These are phyloP conservation scores for Clarias batrachus DNA, from an alignment of 2,113 vertebrate genomes.

Conservation along the genomic window DNA sequence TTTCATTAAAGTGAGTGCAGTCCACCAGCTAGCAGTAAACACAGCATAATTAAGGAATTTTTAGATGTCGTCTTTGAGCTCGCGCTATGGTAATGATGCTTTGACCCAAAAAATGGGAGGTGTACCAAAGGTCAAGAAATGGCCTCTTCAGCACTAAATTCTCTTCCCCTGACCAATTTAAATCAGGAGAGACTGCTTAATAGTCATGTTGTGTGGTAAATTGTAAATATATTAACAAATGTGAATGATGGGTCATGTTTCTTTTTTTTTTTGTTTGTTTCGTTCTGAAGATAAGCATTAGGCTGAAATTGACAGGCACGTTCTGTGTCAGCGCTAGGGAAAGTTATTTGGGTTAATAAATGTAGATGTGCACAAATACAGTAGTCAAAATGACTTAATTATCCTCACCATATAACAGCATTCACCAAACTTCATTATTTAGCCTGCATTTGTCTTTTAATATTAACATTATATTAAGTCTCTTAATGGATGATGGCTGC, in stretches of 20 bases:
- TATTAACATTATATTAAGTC: conserved; percentile 55
- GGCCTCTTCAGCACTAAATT: conserved; percentile 93
- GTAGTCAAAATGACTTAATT: conserved; percentile 51
- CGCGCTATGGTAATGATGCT: conserved; percentile 99
- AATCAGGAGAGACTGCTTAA: conserved; percentile 95
- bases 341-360: conserved; percentile 50
- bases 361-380: conserved; percentile 45
- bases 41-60: conserved; percentile 99
- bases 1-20: conserved; percentile 96
- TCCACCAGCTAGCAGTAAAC: conserved; percentile 96
- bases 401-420: conserved; percentile 27
- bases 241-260: conserved; percentile 82
- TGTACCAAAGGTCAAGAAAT: conserved; percentile 95
- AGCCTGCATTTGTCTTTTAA: conserved; percentile 47
- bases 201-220: conserved; percentile 93
- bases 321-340: conserved; percentile 41
- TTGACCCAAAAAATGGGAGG: conserved; percentile 92
- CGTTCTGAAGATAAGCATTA: conserved; percentile 36
- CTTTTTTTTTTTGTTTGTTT: conserved; percentile 55
- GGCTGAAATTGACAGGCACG: conserved; percentile 42
- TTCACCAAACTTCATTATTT: conserved; percentile 39
- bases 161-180: conserved; percentile 94
- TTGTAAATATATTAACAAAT: conserved; percentile 92
- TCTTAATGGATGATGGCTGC: conserved; percentile 53
- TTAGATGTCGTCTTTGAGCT: conserved; percentile 95